Conservation (phyloP, 1,140 invertebrate genomes). For the Agrilus planipennis region DNA sequence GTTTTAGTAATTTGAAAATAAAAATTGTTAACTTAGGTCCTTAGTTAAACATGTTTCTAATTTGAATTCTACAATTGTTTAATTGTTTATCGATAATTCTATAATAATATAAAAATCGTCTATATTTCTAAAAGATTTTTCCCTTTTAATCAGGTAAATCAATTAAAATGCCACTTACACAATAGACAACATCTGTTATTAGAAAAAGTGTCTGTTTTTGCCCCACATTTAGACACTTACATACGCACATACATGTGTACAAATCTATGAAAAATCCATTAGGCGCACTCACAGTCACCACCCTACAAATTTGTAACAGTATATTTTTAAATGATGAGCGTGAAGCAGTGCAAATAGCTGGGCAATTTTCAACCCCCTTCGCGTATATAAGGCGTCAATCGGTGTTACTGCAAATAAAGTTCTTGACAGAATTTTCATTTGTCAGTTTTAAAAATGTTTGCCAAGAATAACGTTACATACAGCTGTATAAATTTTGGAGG, state of each 20-base stretch:
- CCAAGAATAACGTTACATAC: too few relatives aligned
- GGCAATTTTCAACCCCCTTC: neutral
- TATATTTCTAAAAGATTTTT: too few relatives aligned
- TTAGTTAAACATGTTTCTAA: too few relatives aligned
- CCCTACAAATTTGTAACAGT: slow-evolving; percentile 6
- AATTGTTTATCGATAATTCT: too few relatives aligned
- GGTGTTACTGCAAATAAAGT: neutral
- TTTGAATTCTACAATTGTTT: too few relatives aligned
- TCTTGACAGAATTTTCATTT: neutral
- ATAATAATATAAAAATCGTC: too few relatives aligned
- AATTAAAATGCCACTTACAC: neutral
- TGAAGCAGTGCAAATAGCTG: neutral
- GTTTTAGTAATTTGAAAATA: too few relatives aligned
- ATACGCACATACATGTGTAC: too few relatives aligned
- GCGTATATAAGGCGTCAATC: neutral
- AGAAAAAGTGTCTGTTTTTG: neutral
- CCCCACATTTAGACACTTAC: too few relatives aligned
- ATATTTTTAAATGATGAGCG: slow-evolving; percentile 2
- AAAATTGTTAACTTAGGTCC: too few relatives aligned
- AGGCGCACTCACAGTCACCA: slow-evolving; percentile 3
- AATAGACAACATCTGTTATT: slow-evolving; percentile 7
- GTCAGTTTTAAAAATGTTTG: too few relatives aligned
- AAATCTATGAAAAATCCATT: slow-evolving; percentile 7
- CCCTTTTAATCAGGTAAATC: too few relatives aligned
- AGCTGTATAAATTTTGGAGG: neutral